Percentiles rank a stretch among this genome's conserved stretches.
These are phyloP conservation scores for Serranus cabrilla DNA, from an alignment of 2,797 vertebrate genomes.

Conservation along the genomic window DNA sequence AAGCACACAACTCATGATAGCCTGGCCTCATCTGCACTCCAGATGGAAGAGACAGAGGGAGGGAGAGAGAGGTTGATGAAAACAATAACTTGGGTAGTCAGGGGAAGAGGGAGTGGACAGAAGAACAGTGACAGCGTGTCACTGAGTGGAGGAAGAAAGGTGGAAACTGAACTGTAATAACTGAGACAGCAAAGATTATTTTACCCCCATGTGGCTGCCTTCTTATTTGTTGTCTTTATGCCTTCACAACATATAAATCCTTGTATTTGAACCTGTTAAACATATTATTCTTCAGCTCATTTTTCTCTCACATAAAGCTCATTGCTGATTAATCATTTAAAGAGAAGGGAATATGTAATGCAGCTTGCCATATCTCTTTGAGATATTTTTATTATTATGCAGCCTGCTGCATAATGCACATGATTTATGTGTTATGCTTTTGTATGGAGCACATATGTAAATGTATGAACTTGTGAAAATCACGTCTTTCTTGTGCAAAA, in stretches of 20 bases:
- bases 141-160: constrained; percentile 14
- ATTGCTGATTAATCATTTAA: constrained; percentile 51
- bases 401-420: background rate
- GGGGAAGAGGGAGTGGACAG: constrained; percentile 8
- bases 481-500: background rate
- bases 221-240: background rate
- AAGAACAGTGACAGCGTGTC: constrained; percentile 12
- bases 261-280: constrained; percentile 9
- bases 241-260: constrained; percentile 11
- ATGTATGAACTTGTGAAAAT: background rate
- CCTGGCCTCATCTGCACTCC: constrained; percentile 31
- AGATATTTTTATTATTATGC: constrained; percentile 18
- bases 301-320: constrained; percentile 2
- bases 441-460: constrained; percentile 4
- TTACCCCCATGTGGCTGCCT: background rate
- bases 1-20: constrained; percentile 8
- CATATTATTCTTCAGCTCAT: constrained; percentile 35
- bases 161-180: constrained; percentile 8
- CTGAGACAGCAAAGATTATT: background rate
- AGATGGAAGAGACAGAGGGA: constrained; percentile 17
- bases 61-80: constrained; percentile 30
- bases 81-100: constrained; percentile 26
- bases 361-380: constrained; percentile 24
- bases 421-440: background rate
- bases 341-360: constrained; percentile 9